These are phyloP conservation scores for Drosophila hydei DNA, from an alignment of 1,140 invertebrate genomes.

Conservation along the genomic window DNA sequence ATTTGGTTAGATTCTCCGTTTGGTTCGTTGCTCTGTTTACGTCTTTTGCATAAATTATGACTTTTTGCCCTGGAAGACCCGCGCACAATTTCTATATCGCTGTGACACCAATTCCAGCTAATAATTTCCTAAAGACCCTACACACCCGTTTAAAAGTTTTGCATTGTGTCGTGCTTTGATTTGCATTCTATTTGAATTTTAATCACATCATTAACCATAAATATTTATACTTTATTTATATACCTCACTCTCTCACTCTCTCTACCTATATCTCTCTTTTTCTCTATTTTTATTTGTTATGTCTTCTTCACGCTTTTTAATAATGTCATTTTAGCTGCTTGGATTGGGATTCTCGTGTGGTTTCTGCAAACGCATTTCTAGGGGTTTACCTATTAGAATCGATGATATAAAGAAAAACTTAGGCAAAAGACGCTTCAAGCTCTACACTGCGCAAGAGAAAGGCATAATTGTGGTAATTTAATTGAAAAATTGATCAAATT, in stretches of 20 bases:
- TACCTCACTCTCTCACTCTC: slow-evolving; percentile 14
- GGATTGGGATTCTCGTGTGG: slow-evolving; percentile 52
- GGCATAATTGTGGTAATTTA: not conserved
- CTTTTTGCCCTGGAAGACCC: slow-evolving; percentile 36
- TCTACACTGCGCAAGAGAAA: slow-evolving; percentile 9
- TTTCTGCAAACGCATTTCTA: slow-evolving; percentile 64
- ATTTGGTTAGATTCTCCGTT: slow-evolving; percentile 33
- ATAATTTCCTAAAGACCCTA: slow-evolving; percentile 62
- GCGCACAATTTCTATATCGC: slow-evolving; percentile 65
- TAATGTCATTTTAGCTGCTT: slow-evolving; percentile 35
- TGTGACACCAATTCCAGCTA: slow-evolving; percentile 78
- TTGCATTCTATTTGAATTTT: slow-evolving; percentile 80
- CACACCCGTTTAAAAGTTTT: not conserved
- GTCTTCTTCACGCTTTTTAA: slow-evolving; percentile 31
- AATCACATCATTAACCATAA: slow-evolving; percentile 76
- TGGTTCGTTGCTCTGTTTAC: slow-evolving; percentile 79
- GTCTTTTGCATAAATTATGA: slow-evolving; percentile 78
- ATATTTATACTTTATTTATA: slow-evolving; percentile 74
- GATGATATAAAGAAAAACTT: not conserved
- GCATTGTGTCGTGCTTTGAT: slow-evolving; percentile 56
- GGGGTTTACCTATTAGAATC: slow-evolving; percentile 50
- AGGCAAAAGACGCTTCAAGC: not conserved
- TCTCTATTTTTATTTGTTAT: not conserved
- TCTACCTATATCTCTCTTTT: slow-evolving; percentile 9
- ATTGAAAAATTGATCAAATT: not conserved